Percentiles rank a stretch among this genome's conserved stretches.
These are phyloP conservation scores for Streblospio benedicti DNA, from an alignment of 1,140 invertebrate species.

Conservation along the genomic window DNA sequence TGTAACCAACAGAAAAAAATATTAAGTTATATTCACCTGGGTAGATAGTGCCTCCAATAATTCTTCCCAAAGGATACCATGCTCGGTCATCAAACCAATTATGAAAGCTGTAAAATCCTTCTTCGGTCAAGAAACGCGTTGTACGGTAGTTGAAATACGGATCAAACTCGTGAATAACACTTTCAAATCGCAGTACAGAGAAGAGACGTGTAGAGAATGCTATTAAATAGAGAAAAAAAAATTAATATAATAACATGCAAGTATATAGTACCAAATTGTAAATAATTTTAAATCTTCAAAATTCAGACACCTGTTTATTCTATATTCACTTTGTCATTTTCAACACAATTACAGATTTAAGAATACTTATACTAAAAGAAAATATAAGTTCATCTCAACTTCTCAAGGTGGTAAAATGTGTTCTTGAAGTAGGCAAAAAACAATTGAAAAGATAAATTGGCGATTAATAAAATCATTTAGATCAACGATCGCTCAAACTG, in stretches of 20 bases:
- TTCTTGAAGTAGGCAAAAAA: no score
- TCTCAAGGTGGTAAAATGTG: no score
- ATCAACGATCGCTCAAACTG: no score
- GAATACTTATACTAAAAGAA: no score
- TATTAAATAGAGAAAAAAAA: conserved; percentile 50
- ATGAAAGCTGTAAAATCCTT: conserved; percentile 95
- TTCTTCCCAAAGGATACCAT: conserved; percentile 95
- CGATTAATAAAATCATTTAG: no score
- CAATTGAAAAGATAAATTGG: no score
- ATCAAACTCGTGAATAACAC: conserved; percentile 98
- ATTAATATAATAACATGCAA: neutral
- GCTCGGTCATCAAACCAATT: conserved; percentile 99
- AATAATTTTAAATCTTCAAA: neutral
- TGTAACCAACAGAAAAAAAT: no score
- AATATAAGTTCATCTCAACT: no score
- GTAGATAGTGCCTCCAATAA: conserved; percentile 90
- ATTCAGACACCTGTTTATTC: neutral
- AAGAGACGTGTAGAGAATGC: conserved; percentile 91
- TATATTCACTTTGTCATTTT: neutral
- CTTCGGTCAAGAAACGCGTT: conserved; percentile 84
- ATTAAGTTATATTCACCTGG: conserved; percentile 55
- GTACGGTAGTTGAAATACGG: conserved; percentile 98
- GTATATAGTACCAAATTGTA: neutral
- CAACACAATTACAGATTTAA: no score
- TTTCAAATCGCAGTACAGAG: conserved; percentile 93